Evolutionary conservation across 2,797 vertebrate genomes (phyloP), one percentile per base, ranked within the genome.

Genomic region (Iguana delicatissima): DNA sequence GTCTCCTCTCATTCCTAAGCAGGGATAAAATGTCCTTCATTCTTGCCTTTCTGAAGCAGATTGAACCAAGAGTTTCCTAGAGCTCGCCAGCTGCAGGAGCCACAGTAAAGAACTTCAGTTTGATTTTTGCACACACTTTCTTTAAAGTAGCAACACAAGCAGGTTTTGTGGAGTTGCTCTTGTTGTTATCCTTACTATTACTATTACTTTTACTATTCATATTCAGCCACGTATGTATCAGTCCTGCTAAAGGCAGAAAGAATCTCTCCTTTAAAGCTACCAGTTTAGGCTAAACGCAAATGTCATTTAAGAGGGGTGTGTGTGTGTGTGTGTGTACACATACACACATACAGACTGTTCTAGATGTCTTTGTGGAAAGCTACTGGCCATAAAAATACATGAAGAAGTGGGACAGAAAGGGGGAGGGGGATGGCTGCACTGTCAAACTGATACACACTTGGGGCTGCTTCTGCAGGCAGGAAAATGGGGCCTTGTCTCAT

Each of bases 381-480:
- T 0, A 82, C 73, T 8, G 92, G 77, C 86, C 84, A 89, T 6
- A 8, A 67, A 35, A 74, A 77, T 86, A 0, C 87, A 84, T n/a
- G 50, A 46, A 8, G 38, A 80, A 55, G 10, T n/a, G 64, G 0
- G 4, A 2, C 42, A 84, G 32, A 67, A 84, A 26, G 6, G 92
- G 86, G 7, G 59, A 90, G 86, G 62, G 46, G 64, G 42, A 62
- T 9, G 72, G 88, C 6, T 52, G n/a, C n/a, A 50, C 89, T 94
- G 94, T 89, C 18, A 26, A 80, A 87, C 14, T 80, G 86, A 0
- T 0, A 26, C 87, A 82, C 3, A 0, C 67, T 67, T 84, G 35
- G n/a, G 93, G 91, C 88, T 85, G 83, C 86, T 52, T 88, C 32
- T 8, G 85, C 46, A 91, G 93, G 90, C 92, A 84, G 85, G 82